These are phyloP conservation scores for Hiodon tergisus DNA, from an alignment of 2,113 vertebrate genomes.

Conservation along the genomic window DNA sequence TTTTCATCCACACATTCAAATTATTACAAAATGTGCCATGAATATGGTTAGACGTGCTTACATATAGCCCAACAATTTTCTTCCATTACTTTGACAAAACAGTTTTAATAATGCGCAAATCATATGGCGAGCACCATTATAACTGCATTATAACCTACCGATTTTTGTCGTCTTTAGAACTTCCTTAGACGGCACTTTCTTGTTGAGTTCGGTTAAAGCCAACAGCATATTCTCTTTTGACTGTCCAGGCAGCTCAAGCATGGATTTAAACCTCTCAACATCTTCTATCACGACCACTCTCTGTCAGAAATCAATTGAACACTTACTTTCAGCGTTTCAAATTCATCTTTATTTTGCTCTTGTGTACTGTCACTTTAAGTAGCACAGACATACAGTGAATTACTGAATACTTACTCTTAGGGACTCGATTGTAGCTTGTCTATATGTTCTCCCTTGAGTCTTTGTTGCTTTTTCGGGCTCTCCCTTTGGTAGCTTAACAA, in stretches of 20 bases:
- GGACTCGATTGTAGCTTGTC: constrained; percentile 83
- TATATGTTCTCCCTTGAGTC: constrained; percentile 60
- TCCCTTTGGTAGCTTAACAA: constrained; percentile 62
- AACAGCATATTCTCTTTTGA: constrained; percentile 74
- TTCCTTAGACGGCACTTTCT: constrained; percentile 89
- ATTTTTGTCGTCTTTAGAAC: constrained; percentile 86
- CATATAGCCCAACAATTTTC: no score
- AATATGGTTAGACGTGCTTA: background rate
- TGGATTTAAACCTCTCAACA: constrained; percentile 81
- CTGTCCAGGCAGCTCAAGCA: constrained; percentile 79
- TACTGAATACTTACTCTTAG: constrained; percentile 68
- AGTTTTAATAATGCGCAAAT: no score
- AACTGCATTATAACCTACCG: constrained; percentile 58
- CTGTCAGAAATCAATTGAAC: constrained; percentile 60
- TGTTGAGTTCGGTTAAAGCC: constrained; percentile 78
- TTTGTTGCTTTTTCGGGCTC: constrained; percentile 48
- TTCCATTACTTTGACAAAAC: no score
- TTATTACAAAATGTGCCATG: background rate
- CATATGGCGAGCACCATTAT: no score
- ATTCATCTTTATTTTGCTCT: no score
- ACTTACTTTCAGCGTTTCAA: background rate
- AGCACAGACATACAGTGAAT: background rate
- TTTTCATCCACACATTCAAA: background rate
- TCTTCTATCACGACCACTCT: constrained; percentile 96
- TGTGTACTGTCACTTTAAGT: no score